Conservation (phyloP, 2,797 vertebrate genomes). For the Artibeus jamaicensis region DNA sequence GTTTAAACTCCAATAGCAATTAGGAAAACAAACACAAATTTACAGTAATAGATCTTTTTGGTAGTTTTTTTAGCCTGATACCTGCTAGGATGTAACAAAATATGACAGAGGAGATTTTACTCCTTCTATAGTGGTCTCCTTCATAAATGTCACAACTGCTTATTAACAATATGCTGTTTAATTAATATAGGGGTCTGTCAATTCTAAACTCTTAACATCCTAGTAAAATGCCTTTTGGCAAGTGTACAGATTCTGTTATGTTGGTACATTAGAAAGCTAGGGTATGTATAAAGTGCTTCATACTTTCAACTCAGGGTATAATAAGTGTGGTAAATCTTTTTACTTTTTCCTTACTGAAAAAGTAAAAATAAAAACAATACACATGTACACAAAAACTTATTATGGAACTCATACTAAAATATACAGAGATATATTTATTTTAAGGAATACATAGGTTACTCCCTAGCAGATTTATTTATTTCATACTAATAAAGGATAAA, state of each 20-base stretch:
- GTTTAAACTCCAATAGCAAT: neutral
- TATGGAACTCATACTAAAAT: neutral
- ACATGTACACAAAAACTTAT: neutral
- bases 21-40: neutral
- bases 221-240: slow-evolving; percentile 58
- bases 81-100: neutral
- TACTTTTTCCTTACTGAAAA: slow-evolving; percentile 18
- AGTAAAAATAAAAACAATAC: slow-evolving; percentile 16
- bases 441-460: slow-evolving; percentile 34
- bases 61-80: neutral
- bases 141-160: neutral
- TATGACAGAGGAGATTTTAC: neutral
- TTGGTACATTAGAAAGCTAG: slow-evolving; percentile 47
- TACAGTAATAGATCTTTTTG: neutral
- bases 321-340: slow-evolving; percentile 41
- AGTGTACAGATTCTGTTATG: slow-evolving; percentile 41
- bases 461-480: slow-evolving; percentile 1
- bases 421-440: neutral
- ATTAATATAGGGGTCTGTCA: neutral
- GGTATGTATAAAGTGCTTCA: slow-evolving; percentile 26
- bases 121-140: neutral
- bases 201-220: slow-evolving; percentile 65
- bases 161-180: slow-evolving; percentile 50
- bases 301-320: slow-evolving; percentile 44
- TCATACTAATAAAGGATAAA: neutral